Percentiles rank a stretch among this genome's conserved stretches.
Evolutionary conservation across 1,140 invertebrate species (phyloP).

Genomic region (Antheraea pernyi): DNA sequence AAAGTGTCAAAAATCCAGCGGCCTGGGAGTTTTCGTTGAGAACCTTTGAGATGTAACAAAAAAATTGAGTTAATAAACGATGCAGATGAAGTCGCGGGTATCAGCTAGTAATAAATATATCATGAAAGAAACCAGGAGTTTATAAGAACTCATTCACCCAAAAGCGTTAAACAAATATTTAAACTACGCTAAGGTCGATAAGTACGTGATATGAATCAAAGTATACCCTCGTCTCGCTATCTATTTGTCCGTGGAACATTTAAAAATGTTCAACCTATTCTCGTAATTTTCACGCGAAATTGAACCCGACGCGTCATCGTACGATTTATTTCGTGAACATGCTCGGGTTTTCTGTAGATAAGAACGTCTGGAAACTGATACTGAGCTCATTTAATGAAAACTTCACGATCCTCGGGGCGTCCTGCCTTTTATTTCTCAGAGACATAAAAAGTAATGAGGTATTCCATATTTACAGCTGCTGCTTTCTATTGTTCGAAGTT

Average conservation of each 20-base stretch:
- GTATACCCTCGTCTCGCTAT: conserved; percentile 24
- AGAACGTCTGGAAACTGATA: conserved; percentile 34
- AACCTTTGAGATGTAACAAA: not conserved
- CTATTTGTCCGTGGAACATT: not conserved
- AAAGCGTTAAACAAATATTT: conserved; percentile 35
- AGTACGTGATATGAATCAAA: conserved; percentile 54
- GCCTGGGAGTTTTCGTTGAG: not conserved
- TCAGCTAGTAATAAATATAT: too few species aligned
- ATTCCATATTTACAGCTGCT: conserved; percentile 54
- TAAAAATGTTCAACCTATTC: conserved; percentile 22
- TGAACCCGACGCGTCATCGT: conserved; percentile 54
- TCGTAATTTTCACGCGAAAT: conserved; percentile 65
- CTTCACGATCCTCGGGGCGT: conserved; percentile 39
- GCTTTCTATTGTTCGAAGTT: conserved; percentile 52
- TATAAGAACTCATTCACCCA: not conserved
- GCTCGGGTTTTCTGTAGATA: conserved; percentile 46
- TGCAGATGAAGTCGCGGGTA: too few species aligned
- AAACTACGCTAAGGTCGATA: conserved; percentile 31
- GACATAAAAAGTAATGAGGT: conserved; percentile 64
- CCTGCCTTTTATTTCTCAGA: conserved; percentile 47
- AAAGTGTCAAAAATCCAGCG: too few species aligned
- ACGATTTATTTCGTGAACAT: conserved; percentile 63
- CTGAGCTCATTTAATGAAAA: conserved; percentile 44
- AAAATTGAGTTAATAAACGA: too few species aligned
- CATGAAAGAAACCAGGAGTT: not conserved